phyloP scores from a whole-genome alignment of 2,888 invertebrate species.

The Macrostomum cliftonense region DNA sequence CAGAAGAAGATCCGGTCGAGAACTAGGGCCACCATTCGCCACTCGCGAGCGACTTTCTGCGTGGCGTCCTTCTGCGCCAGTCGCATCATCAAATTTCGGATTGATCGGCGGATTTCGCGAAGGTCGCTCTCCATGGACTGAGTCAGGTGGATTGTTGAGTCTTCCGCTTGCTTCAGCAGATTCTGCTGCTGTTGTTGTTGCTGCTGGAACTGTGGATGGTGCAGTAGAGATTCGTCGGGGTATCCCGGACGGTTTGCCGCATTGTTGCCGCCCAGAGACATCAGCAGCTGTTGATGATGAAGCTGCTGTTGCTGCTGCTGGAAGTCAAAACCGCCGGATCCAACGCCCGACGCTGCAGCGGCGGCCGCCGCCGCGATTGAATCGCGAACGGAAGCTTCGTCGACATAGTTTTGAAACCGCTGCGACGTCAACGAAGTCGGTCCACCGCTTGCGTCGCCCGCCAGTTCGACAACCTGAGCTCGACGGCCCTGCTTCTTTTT shows the following conservation, averaged over 20 bases:
- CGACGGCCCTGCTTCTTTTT: neutral
- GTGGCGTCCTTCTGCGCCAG: conserved; percentile 17
- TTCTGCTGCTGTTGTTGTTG: too few relatives aligned
- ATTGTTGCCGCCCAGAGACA: too few relatives aligned
- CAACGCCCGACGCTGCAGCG: conserved; percentile 18
- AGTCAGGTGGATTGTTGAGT: too few relatives aligned
- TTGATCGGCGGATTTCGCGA: conserved; percentile 6
- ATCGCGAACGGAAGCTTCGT: conserved; percentile 15
- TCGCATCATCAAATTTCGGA: conserved; percentile 8
- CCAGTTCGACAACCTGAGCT: too few relatives aligned
- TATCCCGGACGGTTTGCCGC: too few relatives aligned
- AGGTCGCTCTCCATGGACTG: conserved; percentile 5
- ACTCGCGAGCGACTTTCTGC: conserved; percentile 23
- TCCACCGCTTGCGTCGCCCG: too few relatives aligned
- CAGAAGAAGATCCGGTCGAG: conserved; percentile 27
- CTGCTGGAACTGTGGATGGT: too few relatives aligned
- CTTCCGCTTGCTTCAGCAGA: too few relatives aligned
- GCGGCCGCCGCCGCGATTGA: conserved; percentile 18
- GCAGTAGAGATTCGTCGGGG: too few relatives aligned
- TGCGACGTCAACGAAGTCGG: too few relatives aligned
- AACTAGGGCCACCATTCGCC: conserved; percentile 27
- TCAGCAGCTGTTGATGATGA: conserved; percentile 3
- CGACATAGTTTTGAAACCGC: too few relatives aligned
- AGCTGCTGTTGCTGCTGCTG: conserved; percentile 17
- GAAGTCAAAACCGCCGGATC: conserved; percentile 19